These are phyloP conservation scores for Himalopsyche tibetana DNA, from an alignment of 2,888 invertebrate species.

Conservation along the genomic window DNA sequence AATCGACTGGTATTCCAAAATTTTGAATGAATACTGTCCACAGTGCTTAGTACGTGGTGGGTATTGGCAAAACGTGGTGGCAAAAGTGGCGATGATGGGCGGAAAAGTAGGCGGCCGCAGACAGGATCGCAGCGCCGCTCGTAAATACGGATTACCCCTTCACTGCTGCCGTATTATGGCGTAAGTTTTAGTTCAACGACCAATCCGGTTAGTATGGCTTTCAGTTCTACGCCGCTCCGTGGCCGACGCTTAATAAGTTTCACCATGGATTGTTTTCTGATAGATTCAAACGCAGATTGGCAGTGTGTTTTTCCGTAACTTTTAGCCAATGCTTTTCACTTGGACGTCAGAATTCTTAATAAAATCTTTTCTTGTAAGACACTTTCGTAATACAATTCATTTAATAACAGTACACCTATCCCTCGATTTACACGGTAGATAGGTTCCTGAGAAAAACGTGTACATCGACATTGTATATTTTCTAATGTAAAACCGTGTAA, in stretches of 20 bases:
- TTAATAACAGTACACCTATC: no score
- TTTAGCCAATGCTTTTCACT: no score
- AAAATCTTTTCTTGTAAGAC: no score
- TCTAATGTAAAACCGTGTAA: no score
- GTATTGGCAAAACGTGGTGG: background rate
- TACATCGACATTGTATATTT: no score
- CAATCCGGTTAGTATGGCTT: slow-evolving; percentile 49
- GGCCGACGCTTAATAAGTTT: slow-evolving; percentile 44
- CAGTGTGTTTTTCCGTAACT: background rate
- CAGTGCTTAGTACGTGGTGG: background rate
- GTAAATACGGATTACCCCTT: slow-evolving; percentile 60
- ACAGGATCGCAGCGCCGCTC: slow-evolving; percentile 44
- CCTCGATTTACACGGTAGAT: no score
- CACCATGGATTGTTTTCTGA: slow-evolving; percentile 51
- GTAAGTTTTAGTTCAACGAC: slow-evolving; percentile 53
- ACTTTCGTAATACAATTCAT: no score
- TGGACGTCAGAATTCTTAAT: no score
- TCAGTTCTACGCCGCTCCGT: slow-evolving; percentile 19
- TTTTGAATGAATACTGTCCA: background rate
- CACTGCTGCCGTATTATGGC: slow-evolving; percentile 52
- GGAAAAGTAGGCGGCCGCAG: slow-evolving; percentile 44
- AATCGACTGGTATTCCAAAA: background rate
- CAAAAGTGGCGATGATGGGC: background rate
- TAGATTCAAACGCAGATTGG: slow-evolving; percentile 20
- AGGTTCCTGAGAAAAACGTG: no score